Base-by-base conservation (phyloP, 1,140 invertebrate species). In the Calliopsis andreniformis region DNA sequence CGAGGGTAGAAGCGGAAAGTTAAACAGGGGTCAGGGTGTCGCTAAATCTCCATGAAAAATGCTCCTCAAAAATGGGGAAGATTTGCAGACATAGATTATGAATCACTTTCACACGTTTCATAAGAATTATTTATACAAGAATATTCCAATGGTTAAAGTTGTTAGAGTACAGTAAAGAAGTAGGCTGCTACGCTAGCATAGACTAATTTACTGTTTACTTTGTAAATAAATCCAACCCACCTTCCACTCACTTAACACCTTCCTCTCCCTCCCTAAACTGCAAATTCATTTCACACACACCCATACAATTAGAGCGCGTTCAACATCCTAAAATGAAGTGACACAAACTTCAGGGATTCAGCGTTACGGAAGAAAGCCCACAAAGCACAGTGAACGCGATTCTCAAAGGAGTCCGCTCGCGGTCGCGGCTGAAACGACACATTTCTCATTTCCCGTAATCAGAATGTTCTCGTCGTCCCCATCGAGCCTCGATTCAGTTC, bases 361-460 rank as follows among this genome's bases (percentile, higher is more conserved):
- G 7, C 61, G 70, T 66, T 39, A 69, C 64, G 59, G 30, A 82
- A 78, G 76, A 78, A 64, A 73, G 61, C n/a, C n/a, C n/a, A n/a
- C n/a, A n/a, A n/a, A 18, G 58, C 7, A 47, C 23, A n/a, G 14
- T 59, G 30, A 28, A 25, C 12, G 25, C 20, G 53, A 67, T 67
- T 55, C 62, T 47, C 67, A 68, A 71, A 82, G 47, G 55, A 63
- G 35, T 25, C 58, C 18, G 76, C 66, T 67, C 23, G 35, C 35
- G 61, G 30, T 2, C 43, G 5, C 61, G 45, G 42, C 51, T 49
- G n/a, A n/a, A 76, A 79, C 76, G 71, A 76, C 53, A 66, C 63
- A 79, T 83, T 83, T 79, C 82, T 83, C 82, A 53, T 84, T 83
- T 77, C 55, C 80, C 55, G 80, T 80, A 80, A 83, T 83, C 80